Base-by-base conservation (phyloP, 1,140 invertebrate species). In the Habropoda laboriosa region DNA sequence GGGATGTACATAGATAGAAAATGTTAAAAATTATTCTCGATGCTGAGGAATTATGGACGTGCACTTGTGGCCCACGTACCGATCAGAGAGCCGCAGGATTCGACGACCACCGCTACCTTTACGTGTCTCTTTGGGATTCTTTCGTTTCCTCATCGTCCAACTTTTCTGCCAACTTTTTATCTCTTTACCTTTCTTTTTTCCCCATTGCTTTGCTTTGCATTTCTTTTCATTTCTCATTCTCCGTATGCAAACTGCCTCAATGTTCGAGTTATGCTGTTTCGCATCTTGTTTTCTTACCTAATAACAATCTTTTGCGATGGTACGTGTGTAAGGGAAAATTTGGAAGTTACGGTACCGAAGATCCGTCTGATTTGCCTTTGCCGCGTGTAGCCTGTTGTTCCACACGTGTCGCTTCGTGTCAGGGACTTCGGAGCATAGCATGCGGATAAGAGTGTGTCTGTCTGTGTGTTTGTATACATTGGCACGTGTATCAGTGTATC, bases 41-140 rank as follows among this genome's bases (percentile, higher is more conserved):
- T 72, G 58, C 71, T 63, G 72, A 55, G 49, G 55, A 83, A 75
- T 68, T 85, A 84, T 57, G 82, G 82, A 79, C 84, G 84, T 86
- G 84, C 83, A 85, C 80, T 86, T 67, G 47, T 86, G 72, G 84
- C 85, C n/a, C 87, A 90, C 89, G 77, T 90, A 90, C 88, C 88
- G 75, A 86, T 87, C n/a, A n/a, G 63, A 86, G 67, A 83, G 83
- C 82, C 85, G 82, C 73, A 87, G 80, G 73, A 79, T 83, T 88
- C 79, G 81, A 73, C 75, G 83, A 78, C 51, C 57, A 85, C 76
- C 84, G 83, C 63, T 74, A 67, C 45, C 45, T 70, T 49, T 67
- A 66, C 77, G 40, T n/a, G n/a, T n/a, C n/a, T 83, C 71, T 60
- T 35, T 77, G 40, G 42, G 12, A 51, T 42, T 47, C 27, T 68